Evolutionary conservation across 2,797 vertebrate species (phyloP).

Genomic region (Sciurus vulgaris): DNA sequence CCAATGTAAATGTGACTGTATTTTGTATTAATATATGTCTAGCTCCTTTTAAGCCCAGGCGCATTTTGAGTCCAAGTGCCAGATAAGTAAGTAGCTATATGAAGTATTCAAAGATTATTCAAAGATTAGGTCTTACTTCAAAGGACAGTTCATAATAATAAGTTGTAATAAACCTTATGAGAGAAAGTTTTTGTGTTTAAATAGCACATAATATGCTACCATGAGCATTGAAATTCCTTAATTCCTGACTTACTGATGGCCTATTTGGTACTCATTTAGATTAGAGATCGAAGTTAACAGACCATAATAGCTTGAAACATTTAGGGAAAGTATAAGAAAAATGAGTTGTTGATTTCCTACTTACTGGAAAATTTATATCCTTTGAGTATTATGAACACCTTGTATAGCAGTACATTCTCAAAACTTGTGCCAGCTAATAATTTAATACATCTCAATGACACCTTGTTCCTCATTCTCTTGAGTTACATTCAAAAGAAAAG

Average conservation of each 20-base stretch:
- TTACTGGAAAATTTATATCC: slow-evolving; percentile 22
- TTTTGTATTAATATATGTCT: not conserved
- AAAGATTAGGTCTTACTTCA: not conserved
- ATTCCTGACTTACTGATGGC: not conserved
- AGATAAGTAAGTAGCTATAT: not conserved
- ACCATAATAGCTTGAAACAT: slow-evolving; percentile 38
- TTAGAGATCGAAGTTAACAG: slow-evolving; percentile 47
- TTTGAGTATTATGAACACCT: slow-evolving; percentile 13
- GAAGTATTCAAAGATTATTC: not conserved
- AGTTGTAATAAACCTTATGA: not conserved
- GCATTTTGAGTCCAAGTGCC: not conserved
- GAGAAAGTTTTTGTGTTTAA: not conserved
- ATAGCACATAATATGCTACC: not conserved
- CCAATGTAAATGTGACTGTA: not conserved
- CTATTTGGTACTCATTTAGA: slow-evolving; percentile 40
- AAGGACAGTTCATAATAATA: slow-evolving; percentile 21
- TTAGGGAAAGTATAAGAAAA: slow-evolving; percentile 35
- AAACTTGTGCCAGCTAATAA: slow-evolving; percentile 46
- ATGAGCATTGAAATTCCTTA: not conserved
- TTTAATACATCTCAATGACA: slow-evolving; percentile 19
- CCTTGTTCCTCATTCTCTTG: slow-evolving; percentile 20
- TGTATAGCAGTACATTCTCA: not conserved
- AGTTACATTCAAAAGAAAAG: slow-evolving; percentile 45
- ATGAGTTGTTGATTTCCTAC: not conserved
- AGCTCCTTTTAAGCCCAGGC: not conserved